Conservation (phyloP, 2,113 vertebrate genomes). For the Mormoops blainvillei region DNA sequence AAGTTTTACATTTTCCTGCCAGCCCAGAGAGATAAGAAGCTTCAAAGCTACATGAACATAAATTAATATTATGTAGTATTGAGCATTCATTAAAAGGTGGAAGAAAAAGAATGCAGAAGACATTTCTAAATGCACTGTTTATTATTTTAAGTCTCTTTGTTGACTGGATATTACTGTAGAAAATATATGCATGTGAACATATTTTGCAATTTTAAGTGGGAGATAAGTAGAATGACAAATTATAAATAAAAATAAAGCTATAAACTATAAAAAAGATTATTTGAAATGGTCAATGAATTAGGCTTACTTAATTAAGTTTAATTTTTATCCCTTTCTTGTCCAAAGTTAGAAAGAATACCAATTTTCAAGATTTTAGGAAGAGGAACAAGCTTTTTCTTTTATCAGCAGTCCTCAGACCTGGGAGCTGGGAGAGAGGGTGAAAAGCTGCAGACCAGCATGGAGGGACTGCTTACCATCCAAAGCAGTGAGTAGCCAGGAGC, state of each 20-base stretch:
- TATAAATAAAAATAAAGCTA: not conserved
- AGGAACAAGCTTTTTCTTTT: not conserved
- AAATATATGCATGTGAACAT: not conserved
- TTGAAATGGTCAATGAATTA: not conserved
- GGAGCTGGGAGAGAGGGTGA: not conserved
- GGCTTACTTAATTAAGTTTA: not conserved
- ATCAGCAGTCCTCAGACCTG: not conserved
- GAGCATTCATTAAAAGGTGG: not conserved
- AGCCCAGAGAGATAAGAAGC: not conserved
- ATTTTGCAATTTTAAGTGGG: not conserved
- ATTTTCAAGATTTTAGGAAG: not conserved
- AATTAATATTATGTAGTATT: not conserved
- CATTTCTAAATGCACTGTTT: not conserved
- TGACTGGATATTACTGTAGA: not conserved
- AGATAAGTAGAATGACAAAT: not conserved
- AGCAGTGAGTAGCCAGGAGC: not conserved
- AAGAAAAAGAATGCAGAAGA: not conserved
- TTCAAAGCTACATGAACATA: not conserved
- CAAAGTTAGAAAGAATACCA: not conserved
- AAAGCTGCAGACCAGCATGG: not conserved
- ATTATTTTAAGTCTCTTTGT: not conserved
- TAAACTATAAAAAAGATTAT: not conserved
- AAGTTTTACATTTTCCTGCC: not conserved
- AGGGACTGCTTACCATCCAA: not conserved
- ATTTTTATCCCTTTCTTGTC: not conserved